Conservation (phyloP, 2,888 invertebrate genomes). For the Mylabris sibirica region DNA sequence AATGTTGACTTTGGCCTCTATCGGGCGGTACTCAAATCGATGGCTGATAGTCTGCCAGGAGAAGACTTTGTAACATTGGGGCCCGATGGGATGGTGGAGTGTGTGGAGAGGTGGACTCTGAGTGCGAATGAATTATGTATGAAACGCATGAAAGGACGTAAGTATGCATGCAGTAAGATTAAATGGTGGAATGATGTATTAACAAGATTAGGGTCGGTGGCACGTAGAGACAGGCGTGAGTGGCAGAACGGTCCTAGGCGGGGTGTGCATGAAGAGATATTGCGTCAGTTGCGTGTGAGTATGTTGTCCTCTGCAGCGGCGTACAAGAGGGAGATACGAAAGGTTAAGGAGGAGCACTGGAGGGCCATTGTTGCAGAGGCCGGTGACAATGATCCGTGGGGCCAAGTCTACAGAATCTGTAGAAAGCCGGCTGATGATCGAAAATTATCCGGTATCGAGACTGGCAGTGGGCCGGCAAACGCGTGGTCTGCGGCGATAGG, state of each 20-base stretch:
- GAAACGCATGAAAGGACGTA: too few species aligned
- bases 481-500: conserved; percentile 13
- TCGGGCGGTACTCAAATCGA: background rate
- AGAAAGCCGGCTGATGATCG: background rate
- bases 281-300: background rate
- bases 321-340: background rate
- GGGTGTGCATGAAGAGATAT: background rate
- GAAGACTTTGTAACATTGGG: background rate
- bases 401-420: conserved; percentile 13
- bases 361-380: background rate
- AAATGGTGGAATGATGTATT: background rate
- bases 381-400: conserved; percentile 8
- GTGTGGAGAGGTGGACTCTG: background rate
- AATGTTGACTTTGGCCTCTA: background rate
- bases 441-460: background rate
- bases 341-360: conserved; percentile 5
- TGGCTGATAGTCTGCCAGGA: background rate
- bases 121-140: background rate
- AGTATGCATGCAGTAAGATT: background rate
- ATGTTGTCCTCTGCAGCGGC: background rate
- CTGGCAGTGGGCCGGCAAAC: background rate
- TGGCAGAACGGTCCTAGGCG: background rate
- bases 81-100: background rate
- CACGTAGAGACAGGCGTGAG: background rate
- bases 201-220: background rate